Evolutionary conservation across 2,888 invertebrate species (phyloP).

Genomic region (Ornithoptera alexandrae): DNA sequence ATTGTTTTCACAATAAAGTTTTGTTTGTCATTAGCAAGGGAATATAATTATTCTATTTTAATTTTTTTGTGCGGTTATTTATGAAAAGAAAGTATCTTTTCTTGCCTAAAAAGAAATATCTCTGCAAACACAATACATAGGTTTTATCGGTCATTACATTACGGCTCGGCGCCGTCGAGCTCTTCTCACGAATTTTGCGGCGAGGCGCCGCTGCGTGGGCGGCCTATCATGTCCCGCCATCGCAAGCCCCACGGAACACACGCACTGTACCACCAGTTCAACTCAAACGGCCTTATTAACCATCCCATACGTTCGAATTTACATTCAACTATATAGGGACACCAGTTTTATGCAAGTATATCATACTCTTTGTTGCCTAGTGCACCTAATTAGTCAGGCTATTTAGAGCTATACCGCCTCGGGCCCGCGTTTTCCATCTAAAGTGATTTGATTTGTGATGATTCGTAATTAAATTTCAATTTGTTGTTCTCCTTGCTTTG

Average conservation of each 20-base stretch:
- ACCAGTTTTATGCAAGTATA: slow-evolving; percentile 27
- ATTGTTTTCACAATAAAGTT: too few relatives aligned
- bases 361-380: slow-evolving; percentile 70
- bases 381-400: slow-evolving; percentile 78
- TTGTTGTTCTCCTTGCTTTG: slow-evolving; percentile 27
- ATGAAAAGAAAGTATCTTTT: too few relatives aligned
- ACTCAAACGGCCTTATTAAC: slow-evolving; percentile 43
- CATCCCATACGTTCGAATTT: slow-evolving; percentile 45
- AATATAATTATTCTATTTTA: too few relatives aligned
- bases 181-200: slow-evolving; percentile 78
- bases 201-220: slow-evolving; percentile 73
- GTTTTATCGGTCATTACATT: slow-evolving; percentile 44
- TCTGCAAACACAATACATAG: slow-evolving; percentile 16
- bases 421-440: slow-evolving; percentile 57
- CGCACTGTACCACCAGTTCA: slow-evolving; percentile 46
- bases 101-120: neutral
- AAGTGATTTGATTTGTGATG: slow-evolving; percentile 65
- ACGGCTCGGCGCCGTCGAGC: slow-evolving; percentile 59
- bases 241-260: slow-evolving; percentile 57
- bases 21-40: too few relatives aligned
- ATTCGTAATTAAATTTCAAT: slow-evolving; percentile 36
- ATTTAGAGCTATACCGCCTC: slow-evolving; percentile 71
- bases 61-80: too few relatives aligned
- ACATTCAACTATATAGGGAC: slow-evolving; percentile 40
- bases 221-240: slow-evolving; percentile 72